Conservation (phyloP, 2,797 vertebrate species). For the Potorous gilbertii region DNA sequence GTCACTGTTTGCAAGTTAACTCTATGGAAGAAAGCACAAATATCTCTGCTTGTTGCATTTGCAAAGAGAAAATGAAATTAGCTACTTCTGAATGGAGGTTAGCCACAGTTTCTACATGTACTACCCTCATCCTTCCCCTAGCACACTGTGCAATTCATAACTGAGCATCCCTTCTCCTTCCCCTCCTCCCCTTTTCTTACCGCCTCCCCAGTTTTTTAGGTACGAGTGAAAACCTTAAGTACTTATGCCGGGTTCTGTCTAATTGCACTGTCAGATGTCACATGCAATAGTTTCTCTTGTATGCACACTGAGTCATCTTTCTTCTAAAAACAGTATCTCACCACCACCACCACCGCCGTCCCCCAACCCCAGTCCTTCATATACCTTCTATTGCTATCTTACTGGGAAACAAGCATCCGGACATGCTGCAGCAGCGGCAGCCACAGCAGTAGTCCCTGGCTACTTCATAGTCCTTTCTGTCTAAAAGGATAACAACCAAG, state of each 20-base stretch:
- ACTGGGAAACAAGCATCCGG: conserved; percentile 81
- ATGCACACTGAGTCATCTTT: conserved; percentile 77
- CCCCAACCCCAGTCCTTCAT: conserved; percentile 69
- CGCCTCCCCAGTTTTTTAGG: conserved; percentile 56
- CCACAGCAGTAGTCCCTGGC: conserved; percentile 76
- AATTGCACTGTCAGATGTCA: conserved; percentile 85
- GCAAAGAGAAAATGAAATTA: conserved; percentile 75
- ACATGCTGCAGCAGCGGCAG: conserved; percentile 81
- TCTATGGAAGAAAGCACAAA: conserved; percentile 77
- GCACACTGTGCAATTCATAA: conserved; percentile 77
- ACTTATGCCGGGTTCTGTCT: conserved; percentile 78
- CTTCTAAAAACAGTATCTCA: conserved; percentile 69
- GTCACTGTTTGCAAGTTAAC: conserved; percentile 77
- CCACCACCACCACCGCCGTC: too few species aligned
- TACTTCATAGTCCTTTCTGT: conserved; percentile 81
- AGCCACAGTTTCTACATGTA: conserved; percentile 77
- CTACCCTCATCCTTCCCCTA: conserved; percentile 73
- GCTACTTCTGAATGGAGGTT: conserved; percentile 81
- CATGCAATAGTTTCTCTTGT: conserved; percentile 82
- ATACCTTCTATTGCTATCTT: conserved; percentile 73
- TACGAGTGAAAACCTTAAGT: conserved; percentile 80
- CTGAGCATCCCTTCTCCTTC: conserved; percentile 67
- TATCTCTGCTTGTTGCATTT: conserved; percentile 73
- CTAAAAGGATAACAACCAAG: conserved; percentile 81
- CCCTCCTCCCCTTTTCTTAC: conserved; percentile 76